These are phyloP conservation scores for Galleria mellonella DNA, from an alignment of 1,140 invertebrate species.

Conservation along the genomic window DNA sequence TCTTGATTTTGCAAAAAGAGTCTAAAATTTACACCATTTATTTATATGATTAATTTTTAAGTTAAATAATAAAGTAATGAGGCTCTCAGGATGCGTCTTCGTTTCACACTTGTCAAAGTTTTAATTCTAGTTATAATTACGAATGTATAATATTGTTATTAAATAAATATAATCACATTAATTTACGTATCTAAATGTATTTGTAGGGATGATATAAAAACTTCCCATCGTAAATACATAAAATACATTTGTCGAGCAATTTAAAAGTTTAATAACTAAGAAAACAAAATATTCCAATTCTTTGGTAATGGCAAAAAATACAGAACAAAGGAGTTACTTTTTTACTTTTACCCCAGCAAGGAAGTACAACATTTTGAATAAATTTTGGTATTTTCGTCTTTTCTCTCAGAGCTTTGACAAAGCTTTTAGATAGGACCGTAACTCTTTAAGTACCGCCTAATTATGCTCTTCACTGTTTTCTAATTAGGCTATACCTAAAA, in stretches of 20 bases:
- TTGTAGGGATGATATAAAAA: too few relatives aligned
- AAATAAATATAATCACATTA: too few relatives aligned
- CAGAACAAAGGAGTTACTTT: background rate
- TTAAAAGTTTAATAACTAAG: slow-evolving; percentile 8
- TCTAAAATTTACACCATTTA: too few relatives aligned
- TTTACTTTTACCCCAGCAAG: background rate
- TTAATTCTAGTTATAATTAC: too few relatives aligned
- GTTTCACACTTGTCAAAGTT: too few relatives aligned
- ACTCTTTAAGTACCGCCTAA: slow-evolving; percentile 41
- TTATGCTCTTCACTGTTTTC: slow-evolving; percentile 28
- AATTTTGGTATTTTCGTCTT: slow-evolving; percentile 18
- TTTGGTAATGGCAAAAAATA: background rate
- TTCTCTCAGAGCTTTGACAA: slow-evolving; percentile 18
- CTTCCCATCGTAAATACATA: too few relatives aligned
- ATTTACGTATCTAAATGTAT: too few relatives aligned
- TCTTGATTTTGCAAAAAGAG: too few relatives aligned
- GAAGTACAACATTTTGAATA: slow-evolving; percentile 27
- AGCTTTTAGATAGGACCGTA: slow-evolving; percentile 29
- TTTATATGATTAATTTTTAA: too few relatives aligned
- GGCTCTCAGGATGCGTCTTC: too few relatives aligned
- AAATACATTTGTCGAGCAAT: background rate
- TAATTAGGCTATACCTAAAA: slow-evolving; percentile 25
- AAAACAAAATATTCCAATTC: background rate
- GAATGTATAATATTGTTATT: too few relatives aligned
- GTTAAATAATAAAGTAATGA: too few relatives aligned